Conservation (phyloP, 2,797 vertebrate species). For the Cyclura pinguis region DNA sequence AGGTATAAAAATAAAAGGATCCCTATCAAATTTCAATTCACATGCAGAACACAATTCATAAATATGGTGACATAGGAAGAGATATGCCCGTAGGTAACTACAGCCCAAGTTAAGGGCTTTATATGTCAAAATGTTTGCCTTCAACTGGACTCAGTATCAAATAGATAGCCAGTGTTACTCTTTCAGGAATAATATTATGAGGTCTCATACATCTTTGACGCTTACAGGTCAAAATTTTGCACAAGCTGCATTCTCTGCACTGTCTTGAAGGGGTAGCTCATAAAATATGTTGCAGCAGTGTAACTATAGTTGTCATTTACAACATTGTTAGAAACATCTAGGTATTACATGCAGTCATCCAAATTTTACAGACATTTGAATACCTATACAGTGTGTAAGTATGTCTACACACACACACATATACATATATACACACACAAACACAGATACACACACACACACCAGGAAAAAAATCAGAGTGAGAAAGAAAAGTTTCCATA, state of each 20-base stretch:
- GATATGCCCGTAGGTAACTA: not conserved
- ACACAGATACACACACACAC: conserved; percentile 52
- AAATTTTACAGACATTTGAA: conserved; percentile 60
- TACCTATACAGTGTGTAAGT: conserved; percentile 27
- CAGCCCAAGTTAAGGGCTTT: not conserved
- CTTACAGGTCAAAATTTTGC: not conserved
- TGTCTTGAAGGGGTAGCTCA: not conserved
- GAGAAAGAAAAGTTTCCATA: conserved; percentile 75
- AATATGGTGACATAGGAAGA: not conserved
- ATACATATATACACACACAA: conserved; percentile 30
- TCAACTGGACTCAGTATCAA: not conserved
- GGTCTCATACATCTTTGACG: not conserved
- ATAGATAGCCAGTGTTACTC: too few species aligned
- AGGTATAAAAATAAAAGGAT: too few species aligned
- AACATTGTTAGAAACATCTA: conserved; percentile 50
- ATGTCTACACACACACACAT: not conserved
- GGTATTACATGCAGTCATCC: conserved; percentile 53
- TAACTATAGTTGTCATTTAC: conserved; percentile 13
- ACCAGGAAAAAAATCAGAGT: conserved; percentile 70
- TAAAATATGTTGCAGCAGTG: not conserved
- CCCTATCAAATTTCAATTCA: too few species aligned
- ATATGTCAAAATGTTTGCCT: not conserved
- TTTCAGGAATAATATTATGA: too few species aligned
- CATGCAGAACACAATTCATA: not conserved
- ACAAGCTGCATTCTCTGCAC: not conserved